Conservation (phyloP, 1,140 invertebrate genomes). For the Oreohelix idahoensis region DNA sequence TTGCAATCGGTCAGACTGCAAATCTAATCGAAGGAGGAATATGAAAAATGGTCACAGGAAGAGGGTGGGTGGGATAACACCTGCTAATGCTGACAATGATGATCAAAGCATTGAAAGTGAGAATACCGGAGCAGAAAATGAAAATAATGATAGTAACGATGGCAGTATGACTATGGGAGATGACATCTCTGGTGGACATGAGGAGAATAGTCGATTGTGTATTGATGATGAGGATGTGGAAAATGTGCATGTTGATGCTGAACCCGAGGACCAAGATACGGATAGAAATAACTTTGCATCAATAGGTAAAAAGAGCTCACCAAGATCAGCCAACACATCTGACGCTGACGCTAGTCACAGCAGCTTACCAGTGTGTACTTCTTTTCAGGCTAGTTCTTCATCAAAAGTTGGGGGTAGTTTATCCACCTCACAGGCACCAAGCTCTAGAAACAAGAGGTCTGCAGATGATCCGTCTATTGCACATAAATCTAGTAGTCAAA, state of each 20-base stretch:
- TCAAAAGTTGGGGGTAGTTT: background rate
- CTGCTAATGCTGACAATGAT: background rate
- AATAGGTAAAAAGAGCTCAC: background rate
- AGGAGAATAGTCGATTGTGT: background rate
- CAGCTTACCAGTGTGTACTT: background rate
- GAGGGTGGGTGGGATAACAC: background rate
- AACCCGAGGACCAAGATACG: background rate
- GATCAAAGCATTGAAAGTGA: background rate
- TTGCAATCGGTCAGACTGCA: slow-evolving; percentile 39
- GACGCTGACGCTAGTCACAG: background rate
- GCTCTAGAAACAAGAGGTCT: background rate
- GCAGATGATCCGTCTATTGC: background rate
- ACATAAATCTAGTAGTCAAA: background rate
- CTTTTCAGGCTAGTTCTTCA: background rate
- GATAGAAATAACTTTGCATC: background rate
- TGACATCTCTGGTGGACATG: background rate
- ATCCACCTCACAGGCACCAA: background rate
- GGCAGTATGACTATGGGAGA: background rate
- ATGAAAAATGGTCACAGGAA: slow-evolving; percentile 33
- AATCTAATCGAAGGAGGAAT: slow-evolving; percentile 28
- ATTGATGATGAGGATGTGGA: background rate
- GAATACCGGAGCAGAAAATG: background rate
- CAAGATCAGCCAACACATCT: background rate
- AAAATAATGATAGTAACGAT: background rate
- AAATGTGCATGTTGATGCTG: background rate